Evolutionary conservation across 1,140 invertebrate species (phyloP).

Genomic region (Drosophila ironensis): DNA sequence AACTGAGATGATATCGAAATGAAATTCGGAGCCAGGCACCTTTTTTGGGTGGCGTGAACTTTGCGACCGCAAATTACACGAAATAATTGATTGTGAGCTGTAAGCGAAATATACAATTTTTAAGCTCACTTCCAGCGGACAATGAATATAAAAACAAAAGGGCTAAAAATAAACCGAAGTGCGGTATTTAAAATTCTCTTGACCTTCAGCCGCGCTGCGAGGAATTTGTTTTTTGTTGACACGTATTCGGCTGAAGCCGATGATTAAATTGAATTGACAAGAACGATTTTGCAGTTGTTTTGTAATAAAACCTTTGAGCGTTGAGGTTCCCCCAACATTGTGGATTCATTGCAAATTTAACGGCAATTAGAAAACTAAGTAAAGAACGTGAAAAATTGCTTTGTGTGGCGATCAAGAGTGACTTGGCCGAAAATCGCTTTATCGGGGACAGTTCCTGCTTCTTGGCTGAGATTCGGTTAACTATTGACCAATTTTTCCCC

Average conservation of each 20-base stretch:
- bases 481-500: slow-evolving; percentile 43
- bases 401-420: slow-evolving; percentile 22
- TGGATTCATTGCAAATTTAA: slow-evolving; percentile 59
- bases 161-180: slow-evolving; percentile 56
- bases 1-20: no score
- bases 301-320: slow-evolving; percentile 10
- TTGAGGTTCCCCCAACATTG: background rate
- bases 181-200: slow-evolving; percentile 51
- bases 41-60: slow-evolving; percentile 18
- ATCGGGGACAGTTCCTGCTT: slow-evolving; percentile 43
- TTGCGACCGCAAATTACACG: slow-evolving; percentile 14
- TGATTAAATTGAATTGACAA: background rate
- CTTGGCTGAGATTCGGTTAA: slow-evolving; percentile 4
- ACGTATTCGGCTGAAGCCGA: slow-evolving; percentile 29
- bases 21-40: slow-evolving; percentile 14
- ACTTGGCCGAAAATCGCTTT: slow-evolving; percentile 41
- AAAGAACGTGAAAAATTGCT: slow-evolving; percentile 26
- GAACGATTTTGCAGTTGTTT: slow-evolving; percentile 1
- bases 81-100: slow-evolving; percentile 35
- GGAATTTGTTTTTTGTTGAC: slow-evolving; percentile 21
- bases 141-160: slow-evolving; percentile 41
- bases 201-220: slow-evolving; percentile 52
- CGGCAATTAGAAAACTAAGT: slow-evolving; percentile 64
- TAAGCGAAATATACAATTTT: slow-evolving; percentile 16
- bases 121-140: slow-evolving; percentile 14